Evolutionary conservation across 2,113 vertebrate species (phyloP).

Genomic region (Mustelus asterias): DNA sequence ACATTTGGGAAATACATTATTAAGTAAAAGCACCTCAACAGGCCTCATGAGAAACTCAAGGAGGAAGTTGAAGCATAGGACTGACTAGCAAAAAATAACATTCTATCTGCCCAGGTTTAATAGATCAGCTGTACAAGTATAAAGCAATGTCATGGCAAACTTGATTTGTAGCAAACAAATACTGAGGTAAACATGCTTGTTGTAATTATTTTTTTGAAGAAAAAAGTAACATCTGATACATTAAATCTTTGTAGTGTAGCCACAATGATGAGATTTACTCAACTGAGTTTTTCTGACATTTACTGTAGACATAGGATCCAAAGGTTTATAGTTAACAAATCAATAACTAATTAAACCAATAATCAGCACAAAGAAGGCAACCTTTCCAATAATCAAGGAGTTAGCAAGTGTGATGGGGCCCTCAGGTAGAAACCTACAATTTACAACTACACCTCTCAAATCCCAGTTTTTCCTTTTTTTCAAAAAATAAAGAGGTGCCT

Average conservation of each 20-base stretch:
- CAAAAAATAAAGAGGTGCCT: neutral
- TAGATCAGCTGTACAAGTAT: neutral
- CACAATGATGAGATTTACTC: neutral
- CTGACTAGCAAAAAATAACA: neutral
- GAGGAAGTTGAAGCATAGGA: neutral
- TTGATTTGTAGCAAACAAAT: neutral
- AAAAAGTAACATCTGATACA: neutral
- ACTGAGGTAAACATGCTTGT: neutral
- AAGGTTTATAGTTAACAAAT: neutral
- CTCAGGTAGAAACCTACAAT: neutral
- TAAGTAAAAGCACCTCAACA: neutral
- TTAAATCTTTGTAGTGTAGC: neutral
- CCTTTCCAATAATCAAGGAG: conserved; percentile 17
- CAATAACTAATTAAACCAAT: conserved; percentile 25
- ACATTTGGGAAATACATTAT: conserved; percentile 8
- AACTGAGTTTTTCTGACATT: neutral
- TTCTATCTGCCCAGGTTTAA: neutral
- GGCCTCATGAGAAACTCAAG: neutral
- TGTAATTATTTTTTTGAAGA: neutral
- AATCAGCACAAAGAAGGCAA: neutral
- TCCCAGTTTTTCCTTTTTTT: neutral
- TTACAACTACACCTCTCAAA: neutral
- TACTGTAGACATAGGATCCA: neutral
- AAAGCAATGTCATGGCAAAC: neutral
- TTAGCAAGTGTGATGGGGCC: neutral